A percentile compares a stretch with the other conserved stretches of the same genome.
Conservation (phyloP, 2,888 invertebrate genomes). For the Clusia tigrina region DNA sequence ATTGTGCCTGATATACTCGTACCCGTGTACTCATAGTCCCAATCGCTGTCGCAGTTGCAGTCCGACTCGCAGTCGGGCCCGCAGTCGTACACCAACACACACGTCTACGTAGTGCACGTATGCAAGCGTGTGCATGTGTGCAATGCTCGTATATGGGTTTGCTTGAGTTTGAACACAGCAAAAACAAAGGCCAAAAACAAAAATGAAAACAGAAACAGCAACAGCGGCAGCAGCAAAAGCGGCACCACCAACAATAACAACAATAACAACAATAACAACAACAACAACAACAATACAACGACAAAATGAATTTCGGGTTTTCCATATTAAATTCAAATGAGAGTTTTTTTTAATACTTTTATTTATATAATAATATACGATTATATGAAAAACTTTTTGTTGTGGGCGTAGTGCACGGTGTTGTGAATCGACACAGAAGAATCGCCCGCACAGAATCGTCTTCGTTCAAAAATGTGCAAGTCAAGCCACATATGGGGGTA, state of each 20-base stretch:
- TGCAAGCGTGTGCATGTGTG: not conserved
- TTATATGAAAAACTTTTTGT: not conserved
- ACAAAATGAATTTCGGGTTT: not conserved
- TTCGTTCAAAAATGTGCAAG: constrained; percentile 2
- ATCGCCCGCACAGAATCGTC: not conserved
- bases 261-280: constrained; percentile 22
- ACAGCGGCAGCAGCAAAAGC: too few species aligned
- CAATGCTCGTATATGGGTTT: not conserved
- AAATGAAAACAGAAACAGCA: not conserved
- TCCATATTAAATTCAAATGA: not conserved
- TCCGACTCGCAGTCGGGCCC: not conserved
- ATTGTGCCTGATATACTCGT: not conserved
- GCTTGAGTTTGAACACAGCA: not conserved
- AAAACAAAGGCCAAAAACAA: not conserved
- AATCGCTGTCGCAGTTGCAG: not conserved
- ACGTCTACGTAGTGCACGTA: too few species aligned
- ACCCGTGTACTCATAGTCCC: too few species aligned
- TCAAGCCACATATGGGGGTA: too few species aligned
- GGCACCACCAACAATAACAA: too few species aligned
- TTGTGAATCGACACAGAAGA: not conserved
- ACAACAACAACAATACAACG: constrained; percentile 37
- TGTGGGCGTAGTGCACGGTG: constrained; percentile 11
- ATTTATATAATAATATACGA: not conserved
- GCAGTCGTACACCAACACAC: not conserved
- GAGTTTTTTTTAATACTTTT: too few species aligned